These are phyloP conservation scores for Archips xylosteana DNA, from an alignment of 2,888 invertebrate species.

Conservation along the genomic window DNA sequence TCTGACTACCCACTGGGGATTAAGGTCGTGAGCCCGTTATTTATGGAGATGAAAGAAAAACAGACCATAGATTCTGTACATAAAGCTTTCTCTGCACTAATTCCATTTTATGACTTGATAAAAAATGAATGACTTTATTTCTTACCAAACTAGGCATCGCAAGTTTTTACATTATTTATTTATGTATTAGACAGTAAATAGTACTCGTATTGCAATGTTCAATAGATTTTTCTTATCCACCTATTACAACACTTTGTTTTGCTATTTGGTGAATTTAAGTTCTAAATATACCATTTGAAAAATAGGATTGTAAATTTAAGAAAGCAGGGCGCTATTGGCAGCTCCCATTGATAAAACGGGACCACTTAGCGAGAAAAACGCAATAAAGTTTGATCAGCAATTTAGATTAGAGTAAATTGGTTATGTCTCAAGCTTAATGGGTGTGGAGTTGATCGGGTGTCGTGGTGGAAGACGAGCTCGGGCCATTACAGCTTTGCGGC, in stretches of 20 bases:
- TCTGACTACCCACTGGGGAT: conserved; percentile 40
- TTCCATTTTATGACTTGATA: conserved; percentile 1
- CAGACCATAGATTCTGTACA: conserved; percentile 16
- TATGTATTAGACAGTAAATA: not conserved
- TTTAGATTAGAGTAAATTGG: conserved; percentile 41
- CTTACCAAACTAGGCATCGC: not conserved
- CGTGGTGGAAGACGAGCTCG: conserved; percentile 62
- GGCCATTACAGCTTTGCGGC: conserved; percentile 70
- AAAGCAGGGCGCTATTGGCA: not conserved
- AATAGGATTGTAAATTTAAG: conserved; percentile 1
- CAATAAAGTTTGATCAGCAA: conserved; percentile 40
- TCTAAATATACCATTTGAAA: not conserved
- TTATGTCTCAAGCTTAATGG: conserved; percentile 52
- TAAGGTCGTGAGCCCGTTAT: conserved; percentile 39
- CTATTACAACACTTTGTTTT: not conserved
- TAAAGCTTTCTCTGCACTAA: conserved; percentile 14
- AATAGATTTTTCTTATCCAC: not conserved
- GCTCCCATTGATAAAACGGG: conserved; percentile 1
- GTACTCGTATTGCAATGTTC: not conserved
- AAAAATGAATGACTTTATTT: conserved; percentile 2
- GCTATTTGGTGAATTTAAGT: not conserved
- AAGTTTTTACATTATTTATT: not conserved
- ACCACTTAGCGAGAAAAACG: conserved; percentile 24
- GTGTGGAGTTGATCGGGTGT: conserved; percentile 58
- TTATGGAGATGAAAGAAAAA: conserved; percentile 39